Conservation (phyloP, 1,140 invertebrate species). For the Antheraea mylitta region DNA sequence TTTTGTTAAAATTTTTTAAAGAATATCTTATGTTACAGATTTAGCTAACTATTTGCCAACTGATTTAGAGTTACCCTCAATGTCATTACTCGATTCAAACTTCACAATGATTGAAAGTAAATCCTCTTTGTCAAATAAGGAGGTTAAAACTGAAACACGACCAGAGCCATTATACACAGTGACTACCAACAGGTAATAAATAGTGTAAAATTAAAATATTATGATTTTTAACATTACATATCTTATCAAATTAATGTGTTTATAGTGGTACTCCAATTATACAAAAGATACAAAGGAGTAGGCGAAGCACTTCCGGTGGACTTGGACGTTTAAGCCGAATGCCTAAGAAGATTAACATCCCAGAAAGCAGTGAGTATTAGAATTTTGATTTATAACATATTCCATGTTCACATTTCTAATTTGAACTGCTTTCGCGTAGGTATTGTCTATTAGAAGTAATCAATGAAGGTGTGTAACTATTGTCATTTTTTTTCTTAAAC, state of each 20-base stretch:
- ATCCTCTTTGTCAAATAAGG: constrained; percentile 41
- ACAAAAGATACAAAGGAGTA: constrained; percentile 55
- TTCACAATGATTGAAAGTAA: constrained; percentile 60
- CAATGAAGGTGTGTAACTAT: not conserved
- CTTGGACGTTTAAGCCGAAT: constrained; percentile 51
- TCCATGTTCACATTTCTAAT: not conserved
- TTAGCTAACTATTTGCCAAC: constrained; percentile 32
- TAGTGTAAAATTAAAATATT: too few species aligned
- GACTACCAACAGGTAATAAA: constrained; percentile 50
- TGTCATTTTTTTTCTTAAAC: too few species aligned
- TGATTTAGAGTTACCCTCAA: constrained; percentile 32
- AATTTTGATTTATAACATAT: not conserved
- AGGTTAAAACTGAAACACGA: constrained; percentile 47
- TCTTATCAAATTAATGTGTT: not conserved
- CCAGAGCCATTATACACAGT: constrained; percentile 53
- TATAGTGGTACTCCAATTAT: constrained; percentile 55
- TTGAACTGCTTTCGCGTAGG: not conserved
- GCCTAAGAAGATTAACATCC: constrained; percentile 39
- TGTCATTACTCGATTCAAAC: constrained; percentile 36
- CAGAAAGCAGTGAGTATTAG: constrained; percentile 41
- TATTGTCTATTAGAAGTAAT: constrained; percentile 26
- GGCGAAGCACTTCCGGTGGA: constrained; percentile 41
- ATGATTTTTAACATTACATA: too few species aligned
- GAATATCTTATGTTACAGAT: constrained; percentile 38
- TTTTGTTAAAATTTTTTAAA: too few species aligned